Evolutionary conservation across 1,140 invertebrate genomes (phyloP), one percentile per base, ranked within the genome.

Genomic region (Diorhabda elongata): DNA sequence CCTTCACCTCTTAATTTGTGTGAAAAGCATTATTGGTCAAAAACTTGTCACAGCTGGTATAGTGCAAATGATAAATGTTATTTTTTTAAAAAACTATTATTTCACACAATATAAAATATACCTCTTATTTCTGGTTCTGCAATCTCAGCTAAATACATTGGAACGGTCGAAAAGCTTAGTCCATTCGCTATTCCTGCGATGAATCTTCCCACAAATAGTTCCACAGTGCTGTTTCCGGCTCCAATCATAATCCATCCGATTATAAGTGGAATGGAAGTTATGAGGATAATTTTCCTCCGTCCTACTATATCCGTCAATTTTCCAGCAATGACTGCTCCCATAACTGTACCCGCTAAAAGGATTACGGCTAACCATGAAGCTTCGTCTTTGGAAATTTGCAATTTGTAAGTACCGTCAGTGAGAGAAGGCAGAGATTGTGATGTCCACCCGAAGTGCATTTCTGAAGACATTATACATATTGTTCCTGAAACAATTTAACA

Each of bases 81-180:
- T 1, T 26, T 26, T 26, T 56, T 2, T 69, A 3, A 75, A 65
- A 3, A 68, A 63, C 74, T 91, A 91, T 8, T 91, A 60, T 8
- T 41, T 61, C 6, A 44, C 52, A 56, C 52, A 56, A 7, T 7
- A 56, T 56, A n/a, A 61, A 61, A 61, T 7, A 67, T 59, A 71
- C 92, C 91, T 26, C 91, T 81, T 2, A 91, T 86, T 67, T 87
- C 84, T 71, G 87, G 81, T 65, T 90, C 85, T 44, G 90, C 83
- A 52, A 92, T 84, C 82, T 90, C 88, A 66, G 86, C 85, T 42
- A 90, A 78, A 75, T 87, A 90, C 78, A 90, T 85, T 0, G 88
- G 87, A 41, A 87, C 86, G 5, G 83, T 82, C 5, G 87, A 85
- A 68, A 87, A 89, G 5, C 87, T 83, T 60, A 88, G 86, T 5